Percentiles rank a stretch among this genome's conserved stretches.
Conservation (phyloP, 2,888 invertebrate genomes). For the Scaptomyza flava region DNA sequence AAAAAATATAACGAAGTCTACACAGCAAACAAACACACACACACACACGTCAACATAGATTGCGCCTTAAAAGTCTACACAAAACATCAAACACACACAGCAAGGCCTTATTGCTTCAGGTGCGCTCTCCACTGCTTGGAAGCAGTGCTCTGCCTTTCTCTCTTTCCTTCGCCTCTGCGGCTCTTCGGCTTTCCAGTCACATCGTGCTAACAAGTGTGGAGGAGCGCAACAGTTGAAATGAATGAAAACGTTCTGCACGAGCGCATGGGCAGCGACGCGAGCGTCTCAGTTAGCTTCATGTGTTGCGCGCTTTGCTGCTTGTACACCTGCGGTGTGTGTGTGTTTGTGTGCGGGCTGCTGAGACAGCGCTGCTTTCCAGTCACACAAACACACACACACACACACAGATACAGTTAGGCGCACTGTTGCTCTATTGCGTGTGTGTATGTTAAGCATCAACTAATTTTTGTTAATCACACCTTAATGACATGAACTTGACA, state of each 20-base stretch:
- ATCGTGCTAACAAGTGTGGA: slow-evolving; percentile 80
- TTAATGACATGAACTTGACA: slow-evolving; percentile 78
- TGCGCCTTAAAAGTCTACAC: slow-evolving; percentile 49
- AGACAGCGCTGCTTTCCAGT: slow-evolving; percentile 14
- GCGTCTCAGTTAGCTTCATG: slow-evolving; percentile 55
- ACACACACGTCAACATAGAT: slow-evolving; percentile 13
- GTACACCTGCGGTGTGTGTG: slow-evolving; percentile 46
- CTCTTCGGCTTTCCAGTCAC: slow-evolving; percentile 45
- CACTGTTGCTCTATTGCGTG: slow-evolving; percentile 55
- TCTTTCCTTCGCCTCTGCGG: neutral
- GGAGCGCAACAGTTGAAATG: slow-evolving; percentile 82
- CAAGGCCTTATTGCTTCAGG: slow-evolving; percentile 16
- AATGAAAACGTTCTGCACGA: slow-evolving; percentile 61
- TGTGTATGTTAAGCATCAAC: slow-evolving; percentile 69
- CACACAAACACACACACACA: neutral
- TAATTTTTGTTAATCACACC: slow-evolving; percentile 79
- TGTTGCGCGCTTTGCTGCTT: slow-evolving; percentile 60
- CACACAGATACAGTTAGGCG: slow-evolving; percentile 15
- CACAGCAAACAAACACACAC: slow-evolving; percentile 28
- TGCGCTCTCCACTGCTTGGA: slow-evolving; percentile 41
- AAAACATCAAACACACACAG: slow-evolving; percentile 5
- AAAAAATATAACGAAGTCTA: slow-evolving; percentile 78
- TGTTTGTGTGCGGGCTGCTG: slow-evolving; percentile 15
- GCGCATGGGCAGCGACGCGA: slow-evolving; percentile 21
- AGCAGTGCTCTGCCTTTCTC: slow-evolving; percentile 16